Conservation (phyloP, 2,888 invertebrate species). For the Netelia melanura region DNA sequence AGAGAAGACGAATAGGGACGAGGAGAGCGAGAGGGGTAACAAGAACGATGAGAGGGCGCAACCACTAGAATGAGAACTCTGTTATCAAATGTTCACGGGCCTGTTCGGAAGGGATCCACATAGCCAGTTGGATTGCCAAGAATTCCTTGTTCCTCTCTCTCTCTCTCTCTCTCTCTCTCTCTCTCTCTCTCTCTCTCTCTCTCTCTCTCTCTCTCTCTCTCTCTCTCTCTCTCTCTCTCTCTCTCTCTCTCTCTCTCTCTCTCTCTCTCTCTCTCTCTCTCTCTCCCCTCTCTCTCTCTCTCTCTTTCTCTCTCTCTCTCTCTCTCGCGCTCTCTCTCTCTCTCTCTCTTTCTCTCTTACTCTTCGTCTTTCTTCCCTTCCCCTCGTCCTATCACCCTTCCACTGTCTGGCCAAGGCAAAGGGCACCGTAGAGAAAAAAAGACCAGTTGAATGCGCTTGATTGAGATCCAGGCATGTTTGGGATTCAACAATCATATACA, state of each 20-base stretch:
- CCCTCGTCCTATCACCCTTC: not conserved
- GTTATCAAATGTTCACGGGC: slow-evolving; percentile 67
- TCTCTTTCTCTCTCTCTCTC: not conserved
- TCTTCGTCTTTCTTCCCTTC: not conserved
- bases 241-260: not conserved
- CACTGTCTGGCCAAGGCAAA: slow-evolving; percentile 7
- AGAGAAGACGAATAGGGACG: slow-evolving; percentile 5
- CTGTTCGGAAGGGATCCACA: slow-evolving; percentile 40
- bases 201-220: not conserved
- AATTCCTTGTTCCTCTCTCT: slow-evolving; percentile 55
- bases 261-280: too few relatives aligned
- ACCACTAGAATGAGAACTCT: slow-evolving; percentile 52
- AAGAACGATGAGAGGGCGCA: not conserved
- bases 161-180: not conserved
- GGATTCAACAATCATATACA: slow-evolving; percentile 19
- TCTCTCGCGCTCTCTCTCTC: not conserved
- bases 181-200: not conserved
- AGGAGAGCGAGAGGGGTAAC: not conserved
- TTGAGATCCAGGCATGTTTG: slow-evolving; percentile 23
- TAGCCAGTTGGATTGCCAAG: slow-evolving; percentile 65
- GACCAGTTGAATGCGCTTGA: slow-evolving; percentile 66
- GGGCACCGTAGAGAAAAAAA: slow-evolving; percentile 46
- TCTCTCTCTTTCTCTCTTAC: not conserved
- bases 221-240: not conserved
- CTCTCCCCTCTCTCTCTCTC: too few relatives aligned